Base-by-base conservation (phyloP, 1,140 invertebrate genomes). In the Hirudo medicinalis region DNA sequence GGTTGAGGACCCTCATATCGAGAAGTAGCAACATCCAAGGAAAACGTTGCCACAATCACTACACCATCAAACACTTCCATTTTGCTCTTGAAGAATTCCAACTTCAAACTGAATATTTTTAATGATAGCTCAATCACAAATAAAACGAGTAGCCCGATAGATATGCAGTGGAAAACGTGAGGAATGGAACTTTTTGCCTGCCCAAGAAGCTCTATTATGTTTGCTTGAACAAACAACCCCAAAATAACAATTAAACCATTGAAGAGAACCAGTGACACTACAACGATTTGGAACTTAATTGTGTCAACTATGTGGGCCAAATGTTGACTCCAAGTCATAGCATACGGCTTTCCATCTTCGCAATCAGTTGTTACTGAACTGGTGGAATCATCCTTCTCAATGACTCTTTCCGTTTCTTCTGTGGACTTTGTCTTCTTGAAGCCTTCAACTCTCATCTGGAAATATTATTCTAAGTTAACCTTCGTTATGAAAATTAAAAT, bases 41-140 rank as follows among this genome's bases (percentile, higher is more conserved):
- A 75, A 75, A 82, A 81, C 13, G 82, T 82, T 0, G 81, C 74
- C 54, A 82, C 75, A 8, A 83, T 79, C 36, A 83, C 75, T 69
- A 81, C 40, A 19, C 79, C 79, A 77, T 83, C 82, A 78, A 82
- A 82, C 70, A 83, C 53, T 71, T 83, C 82, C 71, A 81, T 60
- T 71, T 82, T 82, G 73, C 80, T 78, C 43, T 76, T 75, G 72
- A 83, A 81, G 72, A 81, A 82, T 17, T 76, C 76, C 36, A 79
- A 53, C n/a, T 80, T 70, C 73, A 81, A 76, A 5, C 78, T 80
- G 76, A 78, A 82, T 0, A 82, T 67, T 54, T 81, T 78, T 11
- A 79, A 53, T 19, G 72, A n/a, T 67, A 82, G 78, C 72, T 83
- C 82, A 49, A 82, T 69, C 13, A 82, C 22, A 72, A 83, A 83